Conservation (phyloP, 2,888 invertebrate genomes). For the Pteria penguin region DNA sequence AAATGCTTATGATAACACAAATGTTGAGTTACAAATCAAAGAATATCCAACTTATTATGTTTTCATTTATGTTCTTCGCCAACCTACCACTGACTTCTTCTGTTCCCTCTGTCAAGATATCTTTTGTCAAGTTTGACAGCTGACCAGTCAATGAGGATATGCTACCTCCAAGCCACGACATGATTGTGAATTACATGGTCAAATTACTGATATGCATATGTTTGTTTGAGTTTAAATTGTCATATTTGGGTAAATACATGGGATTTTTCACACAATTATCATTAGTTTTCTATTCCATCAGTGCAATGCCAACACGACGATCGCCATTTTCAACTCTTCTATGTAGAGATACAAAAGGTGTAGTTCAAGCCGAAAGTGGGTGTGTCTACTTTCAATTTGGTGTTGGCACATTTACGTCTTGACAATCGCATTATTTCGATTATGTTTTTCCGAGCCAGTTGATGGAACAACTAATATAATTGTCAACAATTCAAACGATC, state of each 20-base stretch:
- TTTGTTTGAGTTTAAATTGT: neutral
- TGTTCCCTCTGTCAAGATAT: conserved; percentile 89
- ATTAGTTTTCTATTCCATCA: neutral
- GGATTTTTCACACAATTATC: neutral
- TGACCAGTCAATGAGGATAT: conserved; percentile 88
- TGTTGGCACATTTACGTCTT: no score
- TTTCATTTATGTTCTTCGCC: conserved; percentile 78
- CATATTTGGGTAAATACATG: neutral
- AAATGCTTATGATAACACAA: no score
- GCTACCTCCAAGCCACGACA: conserved; percentile 82
- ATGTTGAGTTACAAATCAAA: neutral
- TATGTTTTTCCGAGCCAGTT: no score
- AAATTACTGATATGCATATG: neutral
- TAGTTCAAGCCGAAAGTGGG: neutral
- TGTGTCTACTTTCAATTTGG: conserved; percentile 17
- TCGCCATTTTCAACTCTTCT: conserved; percentile 57
- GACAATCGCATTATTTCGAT: no score
- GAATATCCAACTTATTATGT: no score
- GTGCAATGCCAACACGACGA: conserved; percentile 63
- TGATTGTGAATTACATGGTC: conserved; percentile 46
- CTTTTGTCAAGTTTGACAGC: conserved; percentile 90
- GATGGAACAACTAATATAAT: no score
- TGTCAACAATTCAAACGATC: no score
- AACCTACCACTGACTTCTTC: conserved; percentile 84
- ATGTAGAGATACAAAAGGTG: neutral